Percentiles rank a stretch among this genome's conserved stretches.
phyloP scores from a whole-genome alignment of 1,140 invertebrate species.

The Penaeus vannamei region DNA sequence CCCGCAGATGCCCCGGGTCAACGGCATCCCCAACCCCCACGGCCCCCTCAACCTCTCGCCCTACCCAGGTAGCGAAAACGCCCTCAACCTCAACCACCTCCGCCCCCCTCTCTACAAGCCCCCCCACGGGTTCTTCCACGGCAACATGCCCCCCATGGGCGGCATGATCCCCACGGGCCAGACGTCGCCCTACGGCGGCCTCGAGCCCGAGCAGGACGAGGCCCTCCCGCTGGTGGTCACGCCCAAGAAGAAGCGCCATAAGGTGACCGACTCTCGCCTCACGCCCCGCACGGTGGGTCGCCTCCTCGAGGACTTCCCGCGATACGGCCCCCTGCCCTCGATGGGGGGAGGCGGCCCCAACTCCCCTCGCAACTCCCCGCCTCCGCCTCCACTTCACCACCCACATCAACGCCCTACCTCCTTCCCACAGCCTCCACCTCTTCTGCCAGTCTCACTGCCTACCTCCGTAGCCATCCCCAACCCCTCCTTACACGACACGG shows the following conservation, averaged over 20 bases:
- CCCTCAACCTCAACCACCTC: constrained; percentile 70
- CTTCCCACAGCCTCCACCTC: constrained; percentile 77
- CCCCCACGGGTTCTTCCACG: constrained; percentile 62
- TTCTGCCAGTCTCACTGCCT: constrained; percentile 88
- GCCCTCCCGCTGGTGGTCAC: constrained; percentile 93
- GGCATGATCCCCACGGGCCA: constrained; percentile 60
- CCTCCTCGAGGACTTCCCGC: constrained; percentile 80
- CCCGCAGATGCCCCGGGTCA: constrained; percentile 78
- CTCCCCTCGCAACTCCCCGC: constrained; percentile 84
- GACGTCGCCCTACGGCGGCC: constrained; percentile 65
- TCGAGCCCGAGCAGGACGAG: constrained; percentile 82
- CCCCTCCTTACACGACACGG: constrained; percentile 93
- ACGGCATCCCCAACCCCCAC: constrained; percentile 74
- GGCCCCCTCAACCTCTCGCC: constrained; percentile 70
- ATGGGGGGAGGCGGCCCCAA: constrained; percentile 62
- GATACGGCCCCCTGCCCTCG: constrained; percentile 70
- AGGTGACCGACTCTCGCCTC: constrained; percentile 95
- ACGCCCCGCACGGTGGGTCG: constrained; percentile 91
- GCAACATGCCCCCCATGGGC: constrained; percentile 66
- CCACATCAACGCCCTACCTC: constrained; percentile 92
- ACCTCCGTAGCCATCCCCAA: constrained; percentile 96
- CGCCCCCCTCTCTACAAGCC: constrained; percentile 70
- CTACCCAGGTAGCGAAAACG: constrained; percentile 71
- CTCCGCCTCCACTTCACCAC: constrained; percentile 92
- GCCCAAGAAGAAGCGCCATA: constrained; percentile 96